Conservation (phyloP, 1,140 invertebrate species). For the Telenomus remus region DNA sequence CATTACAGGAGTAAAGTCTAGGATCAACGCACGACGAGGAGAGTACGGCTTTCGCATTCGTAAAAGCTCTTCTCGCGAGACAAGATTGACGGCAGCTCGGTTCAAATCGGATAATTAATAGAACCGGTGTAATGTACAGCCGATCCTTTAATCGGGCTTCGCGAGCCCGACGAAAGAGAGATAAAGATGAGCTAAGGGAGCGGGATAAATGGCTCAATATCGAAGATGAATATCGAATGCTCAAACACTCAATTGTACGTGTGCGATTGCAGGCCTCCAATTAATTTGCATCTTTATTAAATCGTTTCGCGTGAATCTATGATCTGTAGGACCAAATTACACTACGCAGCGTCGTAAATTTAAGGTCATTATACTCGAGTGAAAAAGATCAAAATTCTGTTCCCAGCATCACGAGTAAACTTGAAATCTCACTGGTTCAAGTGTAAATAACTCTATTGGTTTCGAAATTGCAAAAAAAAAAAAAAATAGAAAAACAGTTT, state of each 20-base stretch:
- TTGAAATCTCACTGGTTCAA: too few species aligned
- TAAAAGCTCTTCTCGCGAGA: conserved; percentile 14
- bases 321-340: conserved; percentile 48
- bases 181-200: conserved; percentile 23
- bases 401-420: too few species aligned
- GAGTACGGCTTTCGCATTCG: conserved; percentile 34
- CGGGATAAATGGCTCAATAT: conserved; percentile 45
- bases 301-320: conserved; percentile 37
- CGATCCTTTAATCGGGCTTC: conserved; percentile 39
- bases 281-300: conserved; percentile 59
- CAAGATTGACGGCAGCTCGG: conserved; percentile 33
- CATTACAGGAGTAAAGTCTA: conserved; percentile 37
- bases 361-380: conserved; percentile 24
- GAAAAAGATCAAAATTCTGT: conserved; percentile 10
- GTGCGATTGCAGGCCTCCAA: conserved; percentile 28
- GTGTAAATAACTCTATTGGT: too few species aligned
- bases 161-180: conserved; percentile 17
- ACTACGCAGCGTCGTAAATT: conserved; percentile 35
- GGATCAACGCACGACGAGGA: conserved; percentile 45
- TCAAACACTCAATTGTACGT: conserved; percentile 17
- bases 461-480: too few species aligned
- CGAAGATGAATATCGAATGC: conserved; percentile 34
- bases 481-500: too few species aligned
- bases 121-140: conserved; percentile 41
- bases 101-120: conserved; percentile 48